phyloP scores from a whole-genome alignment of 2,888 invertebrate genomes.

The Harpagoxenus sublaevis region DNA sequence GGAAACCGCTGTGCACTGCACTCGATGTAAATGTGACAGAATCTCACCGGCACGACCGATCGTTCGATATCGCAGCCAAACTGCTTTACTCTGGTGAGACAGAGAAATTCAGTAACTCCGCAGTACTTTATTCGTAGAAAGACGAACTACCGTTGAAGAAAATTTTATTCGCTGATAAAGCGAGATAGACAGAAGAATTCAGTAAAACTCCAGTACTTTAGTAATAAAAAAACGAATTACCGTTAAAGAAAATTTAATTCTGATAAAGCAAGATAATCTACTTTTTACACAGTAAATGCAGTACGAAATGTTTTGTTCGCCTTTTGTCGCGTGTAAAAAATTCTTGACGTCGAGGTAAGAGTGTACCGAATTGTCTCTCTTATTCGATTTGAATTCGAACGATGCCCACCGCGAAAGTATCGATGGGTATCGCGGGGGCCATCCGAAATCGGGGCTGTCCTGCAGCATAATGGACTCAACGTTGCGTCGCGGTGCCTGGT shows the following conservation, averaged over 20 bases:
- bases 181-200: neutral
- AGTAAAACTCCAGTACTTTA: neutral
- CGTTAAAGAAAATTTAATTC: neutral
- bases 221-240: neutral
- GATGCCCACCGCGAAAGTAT: neutral
- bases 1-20: neutral
- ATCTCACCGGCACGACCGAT: neutral
- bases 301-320: neutral
- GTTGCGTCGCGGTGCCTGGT: slow-evolving; percentile 76
- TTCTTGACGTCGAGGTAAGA: neutral
- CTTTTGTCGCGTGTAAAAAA: neutral
- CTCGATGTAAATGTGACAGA: neutral
- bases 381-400: slow-evolving; percentile 5
- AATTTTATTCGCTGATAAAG: neutral
- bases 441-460: neutral
- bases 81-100: neutral
- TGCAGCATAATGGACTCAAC: slow-evolving; percentile 70
- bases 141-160: neutral
- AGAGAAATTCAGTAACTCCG: neutral
- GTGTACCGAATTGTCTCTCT: neutral
- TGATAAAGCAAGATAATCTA: too few relatives aligned
- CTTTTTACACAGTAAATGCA: too few relatives aligned
- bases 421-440: neutral
- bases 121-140: neutral
- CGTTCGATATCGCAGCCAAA: neutral